phyloP scores from a whole-genome alignment of 1,140 invertebrate species.

The Brachionus paranguensis region DNA sequence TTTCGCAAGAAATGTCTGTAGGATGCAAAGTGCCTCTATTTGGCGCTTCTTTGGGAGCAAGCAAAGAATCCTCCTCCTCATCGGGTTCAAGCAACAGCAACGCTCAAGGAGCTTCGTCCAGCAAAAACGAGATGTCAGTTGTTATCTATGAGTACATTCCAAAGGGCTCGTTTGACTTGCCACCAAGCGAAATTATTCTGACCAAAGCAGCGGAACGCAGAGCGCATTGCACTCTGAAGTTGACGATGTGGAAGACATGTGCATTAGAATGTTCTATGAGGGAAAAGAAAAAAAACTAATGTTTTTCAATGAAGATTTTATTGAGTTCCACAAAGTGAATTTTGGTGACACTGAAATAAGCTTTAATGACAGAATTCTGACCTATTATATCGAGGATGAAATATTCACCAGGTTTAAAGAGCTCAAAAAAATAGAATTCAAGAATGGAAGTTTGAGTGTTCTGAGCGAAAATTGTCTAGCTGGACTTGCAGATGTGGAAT shows the following conservation, averaged over 20 bases:
- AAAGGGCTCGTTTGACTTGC: background rate
- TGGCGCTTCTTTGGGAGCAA: background rate
- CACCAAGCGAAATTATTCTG: background rate
- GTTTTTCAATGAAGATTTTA: background rate
- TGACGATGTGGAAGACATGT: background rate
- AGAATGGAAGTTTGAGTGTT: background rate
- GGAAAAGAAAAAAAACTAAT: background rate
- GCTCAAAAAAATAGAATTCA: background rate
- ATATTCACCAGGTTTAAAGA: background rate
- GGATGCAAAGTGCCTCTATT: background rate
- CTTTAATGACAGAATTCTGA: background rate
- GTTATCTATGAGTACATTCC: constrained; percentile 3
- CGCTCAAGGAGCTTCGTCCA: background rate
- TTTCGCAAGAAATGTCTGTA: background rate
- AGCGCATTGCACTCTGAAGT: background rate
- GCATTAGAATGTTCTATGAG: background rate
- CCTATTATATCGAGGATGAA: background rate
- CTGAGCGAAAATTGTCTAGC: background rate
- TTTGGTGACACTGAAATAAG: background rate
- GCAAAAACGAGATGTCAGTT: background rate
- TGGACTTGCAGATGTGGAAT: background rate
- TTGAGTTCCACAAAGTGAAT: background rate
- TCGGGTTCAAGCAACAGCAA: background rate
- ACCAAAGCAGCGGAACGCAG: background rate
- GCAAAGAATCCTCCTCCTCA: background rate